Evolutionary conservation across 2,888 invertebrate species (phyloP).

Genomic region (Platycnemis pennipes): DNA sequence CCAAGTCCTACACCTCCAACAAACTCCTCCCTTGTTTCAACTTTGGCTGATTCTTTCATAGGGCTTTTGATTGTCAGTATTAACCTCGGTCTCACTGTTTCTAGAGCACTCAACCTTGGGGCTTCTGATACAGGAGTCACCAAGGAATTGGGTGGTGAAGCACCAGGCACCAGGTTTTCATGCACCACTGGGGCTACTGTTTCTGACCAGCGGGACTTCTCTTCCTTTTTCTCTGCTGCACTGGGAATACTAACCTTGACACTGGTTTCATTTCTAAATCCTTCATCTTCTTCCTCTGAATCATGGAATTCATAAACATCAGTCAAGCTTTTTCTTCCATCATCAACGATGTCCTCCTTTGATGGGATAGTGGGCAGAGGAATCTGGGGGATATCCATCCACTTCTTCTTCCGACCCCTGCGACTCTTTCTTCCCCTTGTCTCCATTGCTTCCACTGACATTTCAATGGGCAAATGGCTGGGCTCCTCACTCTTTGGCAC

Average conservation of each 20-base stretch:
- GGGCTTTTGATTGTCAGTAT: conserved; percentile 90
- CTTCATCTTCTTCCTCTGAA: conserved; percentile 87
- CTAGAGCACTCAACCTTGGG: conserved; percentile 51
- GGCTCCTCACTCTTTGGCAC: not conserved
- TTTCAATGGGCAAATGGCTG: not conserved
- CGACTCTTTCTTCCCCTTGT: conserved; percentile 53
- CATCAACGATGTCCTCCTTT: conserved; percentile 47
- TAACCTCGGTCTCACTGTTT: conserved; percentile 82
- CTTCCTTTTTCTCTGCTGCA: conserved; percentile 54
- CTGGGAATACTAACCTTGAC: conserved; percentile 11
- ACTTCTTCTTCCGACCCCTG: conserved; percentile 69
- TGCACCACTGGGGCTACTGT: not conserved
- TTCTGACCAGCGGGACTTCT: conserved; percentile 59
- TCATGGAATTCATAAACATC: conserved; percentile 96
- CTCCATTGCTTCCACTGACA: conserved; percentile 33
- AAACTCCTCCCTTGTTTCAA: conserved; percentile 73
- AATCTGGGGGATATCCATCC: conserved; percentile 44
- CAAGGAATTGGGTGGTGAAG: conserved; percentile 44
- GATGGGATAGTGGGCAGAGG: conserved; percentile 60
- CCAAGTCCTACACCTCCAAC: conserved; percentile 56
- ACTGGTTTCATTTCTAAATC: conserved; percentile 71
- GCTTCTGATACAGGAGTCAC: not conserved
- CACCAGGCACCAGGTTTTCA: conserved; percentile 32
- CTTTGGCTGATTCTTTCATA: conserved; percentile 73
- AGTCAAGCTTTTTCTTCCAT: conserved; percentile 83